phyloP scores from a whole-genome alignment of 2,888 invertebrate species.

The Latheticus oryzae region DNA sequence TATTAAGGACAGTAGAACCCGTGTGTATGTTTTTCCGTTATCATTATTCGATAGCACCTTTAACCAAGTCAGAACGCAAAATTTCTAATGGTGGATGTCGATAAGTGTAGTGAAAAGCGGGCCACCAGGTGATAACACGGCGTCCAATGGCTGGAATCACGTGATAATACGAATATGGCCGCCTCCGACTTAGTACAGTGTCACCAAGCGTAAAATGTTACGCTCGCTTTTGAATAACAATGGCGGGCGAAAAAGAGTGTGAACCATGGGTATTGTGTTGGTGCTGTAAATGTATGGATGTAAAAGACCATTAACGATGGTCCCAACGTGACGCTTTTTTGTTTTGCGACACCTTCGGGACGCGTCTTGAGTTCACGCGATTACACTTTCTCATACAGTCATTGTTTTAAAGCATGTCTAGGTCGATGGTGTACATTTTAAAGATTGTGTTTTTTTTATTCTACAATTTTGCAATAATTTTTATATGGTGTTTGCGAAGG shows the following conservation, averaged over 20 bases:
- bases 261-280: constrained; percentile 39
- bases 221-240: constrained; percentile 63
- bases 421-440: no score
- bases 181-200: constrained; percentile 53
- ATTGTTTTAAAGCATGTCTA: constrained; percentile 39
- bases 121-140: constrained; percentile 29
- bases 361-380: constrained; percentile 8
- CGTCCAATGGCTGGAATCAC: constrained; percentile 33
- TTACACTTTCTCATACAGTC: constrained; percentile 34
- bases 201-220: constrained; percentile 64
- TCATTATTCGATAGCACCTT: constrained; percentile 17
- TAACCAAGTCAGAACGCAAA: constrained; percentile 10
- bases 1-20: constrained; percentile 31
- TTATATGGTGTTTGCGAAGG: no score
- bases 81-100: constrained; percentile 40
- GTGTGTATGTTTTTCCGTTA: constrained; percentile 20
- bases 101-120: constrained; percentile 35
- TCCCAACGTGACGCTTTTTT: constrained; percentile 18
- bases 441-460: no score
- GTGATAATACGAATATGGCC: constrained; percentile 58
- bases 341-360: constrained; percentile 37
- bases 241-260: constrained; percentile 53
- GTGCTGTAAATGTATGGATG: constrained; percentile 27
- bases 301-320: constrained; percentile 34
- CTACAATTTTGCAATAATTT: no score